Conservation (phyloP, 2,797 vertebrate species). For the Leptoclinus maculatus region DNA sequence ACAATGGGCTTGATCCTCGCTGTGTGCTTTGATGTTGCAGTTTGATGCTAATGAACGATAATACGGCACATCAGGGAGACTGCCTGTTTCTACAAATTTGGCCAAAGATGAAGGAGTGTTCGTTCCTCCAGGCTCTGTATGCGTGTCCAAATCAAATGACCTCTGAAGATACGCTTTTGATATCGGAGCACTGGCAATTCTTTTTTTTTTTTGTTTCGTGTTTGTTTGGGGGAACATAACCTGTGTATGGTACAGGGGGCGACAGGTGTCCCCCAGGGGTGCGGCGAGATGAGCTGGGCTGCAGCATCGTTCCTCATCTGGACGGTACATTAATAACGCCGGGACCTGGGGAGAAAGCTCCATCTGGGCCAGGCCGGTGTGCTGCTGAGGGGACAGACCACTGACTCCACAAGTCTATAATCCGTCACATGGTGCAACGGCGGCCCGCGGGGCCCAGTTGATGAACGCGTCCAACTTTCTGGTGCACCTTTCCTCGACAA, state of each 20-base stretch:
- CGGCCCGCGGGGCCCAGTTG: constrained; percentile 36
- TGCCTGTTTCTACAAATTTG: constrained; percentile 64
- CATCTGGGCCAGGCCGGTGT: constrained; percentile 84
- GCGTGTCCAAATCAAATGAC: constrained; percentile 62
- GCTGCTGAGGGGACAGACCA: constrained; percentile 80
- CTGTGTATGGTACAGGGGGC: constrained; percentile 78
- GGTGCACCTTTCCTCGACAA: constrained; percentile 26
- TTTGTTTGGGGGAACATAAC: constrained; percentile 53
- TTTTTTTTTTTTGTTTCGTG: constrained; percentile 22
- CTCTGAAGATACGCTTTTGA: constrained; percentile 58
- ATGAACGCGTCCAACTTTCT: constrained; percentile 56
- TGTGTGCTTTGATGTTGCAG: constrained; percentile 65
- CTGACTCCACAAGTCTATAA: constrained; percentile 88
- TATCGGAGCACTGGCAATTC: constrained; percentile 29
- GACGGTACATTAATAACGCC: constrained; percentile 91
- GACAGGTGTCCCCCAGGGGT: constrained; percentile 87
- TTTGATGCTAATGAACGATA: constrained; percentile 73
- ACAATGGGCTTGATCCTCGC: constrained; percentile 50
- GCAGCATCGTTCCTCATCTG: constrained; percentile 88
- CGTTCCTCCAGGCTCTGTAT: constrained; percentile 45
- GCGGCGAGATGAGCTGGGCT: constrained; percentile 84
- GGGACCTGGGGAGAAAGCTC: constrained; percentile 86
- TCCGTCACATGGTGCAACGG: constrained; percentile 64
- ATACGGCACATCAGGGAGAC: constrained; percentile 41
- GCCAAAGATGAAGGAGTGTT: constrained; percentile 58